Percentiles rank a stretch among this genome's conserved stretches.
Conservation (phyloP, 2,888 invertebrate species). For the Phytoseiulus persimilis region DNA sequence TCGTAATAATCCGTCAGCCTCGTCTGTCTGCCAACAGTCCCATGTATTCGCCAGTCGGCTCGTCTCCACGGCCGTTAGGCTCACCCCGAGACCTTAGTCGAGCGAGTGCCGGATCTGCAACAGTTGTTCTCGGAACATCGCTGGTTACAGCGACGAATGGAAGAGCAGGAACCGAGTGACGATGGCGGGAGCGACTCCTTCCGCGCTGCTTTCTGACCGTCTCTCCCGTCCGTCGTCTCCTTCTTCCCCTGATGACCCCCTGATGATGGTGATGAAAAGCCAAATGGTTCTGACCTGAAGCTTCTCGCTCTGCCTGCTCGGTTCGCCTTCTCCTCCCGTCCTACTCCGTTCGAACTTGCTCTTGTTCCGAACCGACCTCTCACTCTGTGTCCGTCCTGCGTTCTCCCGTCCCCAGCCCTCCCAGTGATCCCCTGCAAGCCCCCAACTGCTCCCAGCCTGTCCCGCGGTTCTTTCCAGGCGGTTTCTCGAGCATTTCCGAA, state of each 20-base stretch:
- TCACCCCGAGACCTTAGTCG: neutral
- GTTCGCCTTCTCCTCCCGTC: neutral
- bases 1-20: neutral
- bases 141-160: neutral
- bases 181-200: neutral
- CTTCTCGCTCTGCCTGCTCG: neutral
- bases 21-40: neutral
- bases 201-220: neutral
- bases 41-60: neutral
- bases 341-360: no score
- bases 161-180: neutral
- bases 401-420: neutral
- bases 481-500: no score
- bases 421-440: neutral
- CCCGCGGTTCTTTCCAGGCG: no score
- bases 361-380: no score
- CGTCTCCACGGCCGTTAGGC: neutral
- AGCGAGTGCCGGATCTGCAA: neutral
- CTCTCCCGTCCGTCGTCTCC: neutral
- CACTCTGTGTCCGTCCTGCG: neutral
- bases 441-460: no score
- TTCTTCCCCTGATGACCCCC: neutral
- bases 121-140: neutral
- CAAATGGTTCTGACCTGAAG: neutral
- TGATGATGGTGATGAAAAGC: conserved; percentile 5